Evolutionary conservation across 2,888 invertebrate genomes (phyloP), one percentile per base, ranked within the genome.

Genomic region (Daptonema setosum): DNA sequence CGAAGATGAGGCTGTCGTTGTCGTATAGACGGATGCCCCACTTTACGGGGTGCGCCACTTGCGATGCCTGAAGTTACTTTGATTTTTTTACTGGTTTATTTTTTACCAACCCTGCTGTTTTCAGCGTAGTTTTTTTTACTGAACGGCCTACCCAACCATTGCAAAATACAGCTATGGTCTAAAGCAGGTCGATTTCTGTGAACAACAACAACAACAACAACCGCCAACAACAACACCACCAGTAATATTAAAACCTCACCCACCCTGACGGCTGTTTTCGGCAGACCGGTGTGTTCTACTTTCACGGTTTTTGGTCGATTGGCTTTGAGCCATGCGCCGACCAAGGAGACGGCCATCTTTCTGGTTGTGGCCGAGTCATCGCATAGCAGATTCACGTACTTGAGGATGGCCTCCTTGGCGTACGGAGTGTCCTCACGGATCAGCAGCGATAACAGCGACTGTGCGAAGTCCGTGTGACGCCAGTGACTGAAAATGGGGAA

Each of bases 311-410:
- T 65, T 8, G 66, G 65, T 45, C 66, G 65, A 47, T 60, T 63
- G 53, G 67, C 67, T 47, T 63, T 63, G 52, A 68, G 56, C 66
- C 67, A 68, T 1, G 64, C 62, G 14, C 63, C 61, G 17, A 65
- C 55, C 8, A 63, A 59, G 1, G 62, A 61, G 43, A 51, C 82
- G 78, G 25, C 82, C 58, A 74, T 72, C 70, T 83, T 81, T 35
- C 88, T 77, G 29, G 86, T 80, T n/a, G 78, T 76, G 29, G 87
- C 75, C n/a, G 83, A 80, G 64, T 87, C 87, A 71, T 83, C 80
- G 2, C 83, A 74, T 0, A 84, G 74, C 2, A 80, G 76, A 41
- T 78, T 74, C 0, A 81, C 72, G 63, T 82, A 79, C 56, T 81
- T 78, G 28, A 76, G 75, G 1, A 84, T 80, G 0, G 80, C 78